These are phyloP conservation scores for Drosophila ohnishii DNA, from an alignment of 1,140 invertebrate species.

Conservation along the genomic window DNA sequence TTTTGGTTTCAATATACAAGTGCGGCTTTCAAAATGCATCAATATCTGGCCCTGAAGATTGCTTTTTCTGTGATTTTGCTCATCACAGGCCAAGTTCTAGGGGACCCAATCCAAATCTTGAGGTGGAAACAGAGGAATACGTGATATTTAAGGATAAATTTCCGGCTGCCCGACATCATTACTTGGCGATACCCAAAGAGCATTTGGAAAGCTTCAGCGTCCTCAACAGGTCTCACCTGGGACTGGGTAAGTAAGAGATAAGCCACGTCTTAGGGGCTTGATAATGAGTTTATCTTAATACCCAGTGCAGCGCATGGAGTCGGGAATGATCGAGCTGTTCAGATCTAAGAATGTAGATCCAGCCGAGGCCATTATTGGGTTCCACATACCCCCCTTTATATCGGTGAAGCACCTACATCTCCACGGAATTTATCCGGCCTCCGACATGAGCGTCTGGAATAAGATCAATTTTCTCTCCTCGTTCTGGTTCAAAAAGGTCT, in stretches of 20 bases:
- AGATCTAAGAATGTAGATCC: slow-evolving; percentile 84
- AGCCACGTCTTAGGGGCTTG: slow-evolving; percentile 4
- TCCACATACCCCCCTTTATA: slow-evolving; percentile 96
- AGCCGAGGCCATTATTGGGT: slow-evolving; percentile 89
- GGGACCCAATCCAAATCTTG: slow-evolving; percentile 84
- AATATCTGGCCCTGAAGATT: slow-evolving; percentile 9
- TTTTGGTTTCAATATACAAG: slow-evolving; percentile 30
- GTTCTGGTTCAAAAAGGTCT: slow-evolving; percentile 94
- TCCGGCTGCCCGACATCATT: slow-evolving; percentile 91
- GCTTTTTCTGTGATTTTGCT: slow-evolving; percentile 90
- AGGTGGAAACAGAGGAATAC: slow-evolving; percentile 89
- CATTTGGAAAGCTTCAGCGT: slow-evolving; percentile 90
- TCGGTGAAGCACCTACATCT: slow-evolving; percentile 93
- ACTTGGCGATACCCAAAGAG: slow-evolving; percentile 90
- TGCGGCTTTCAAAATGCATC: neutral
- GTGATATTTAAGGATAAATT: slow-evolving; percentile 93
- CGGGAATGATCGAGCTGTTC: slow-evolving; percentile 49
- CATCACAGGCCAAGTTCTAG: slow-evolving; percentile 82
- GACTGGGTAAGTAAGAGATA: slow-evolving; percentile 85
- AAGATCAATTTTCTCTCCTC: slow-evolving; percentile 90
- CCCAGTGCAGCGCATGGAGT: slow-evolving; percentile 61
- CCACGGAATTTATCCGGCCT: slow-evolving; percentile 91
- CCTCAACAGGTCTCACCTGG: slow-evolving; percentile 86
- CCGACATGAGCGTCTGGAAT: slow-evolving; percentile 88
- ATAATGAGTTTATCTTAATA: neutral